Evolutionary conservation across 2,113 vertebrate genomes (phyloP), one percentile per base, ranked within the genome.

Genomic region (Sporophila hypoxantha): DNA sequence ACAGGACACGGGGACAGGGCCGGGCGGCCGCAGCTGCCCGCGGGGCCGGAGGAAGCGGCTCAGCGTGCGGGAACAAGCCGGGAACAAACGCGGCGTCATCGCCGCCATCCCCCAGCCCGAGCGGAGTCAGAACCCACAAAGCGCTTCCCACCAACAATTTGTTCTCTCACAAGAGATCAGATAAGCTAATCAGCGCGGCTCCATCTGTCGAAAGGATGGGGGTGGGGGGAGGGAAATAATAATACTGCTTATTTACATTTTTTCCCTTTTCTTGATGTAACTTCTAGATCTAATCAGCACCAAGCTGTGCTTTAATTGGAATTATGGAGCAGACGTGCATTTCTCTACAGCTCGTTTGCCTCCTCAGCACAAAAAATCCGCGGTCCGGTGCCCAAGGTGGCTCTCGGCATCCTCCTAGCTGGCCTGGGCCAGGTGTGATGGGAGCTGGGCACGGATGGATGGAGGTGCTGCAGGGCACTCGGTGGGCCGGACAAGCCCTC

Each of bases 291-390:
- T 91, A 39, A 89, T 92, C 84, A 70, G 92, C 82, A 37, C 74
- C 91, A 93, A 91, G 87, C 88, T 89, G 82, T 26, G 61, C 91
- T 85, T 67, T 89, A 82, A 92, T 70, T 82, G 82, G 79, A 42
- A 82, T 55, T 30, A 32, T 4, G 74, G 6, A 37, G 44, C 68
- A 76, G 89, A 44, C 70, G 4, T 14, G 41, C 64, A 21, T 44
- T 57, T 61, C 73, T 79, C 69, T 62, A 9, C 67, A 76, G 79
- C 82, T 77, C 52, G 14, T 75, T 79, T 70, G 73, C 62, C 84
- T 67, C 85, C 53, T 67, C 68, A 10, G 77, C 55, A 34, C 41
- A 61, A 76, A 37, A 60, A 2, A 8, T 0, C 2, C 0, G n/a
- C 39, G 12, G 21, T 11, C 9, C 4, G 4, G 53, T 8, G 61